Evolutionary conservation across 1,140 invertebrate genomes (phyloP).

Genomic region (Thaumatotibia leucotreta): DNA sequence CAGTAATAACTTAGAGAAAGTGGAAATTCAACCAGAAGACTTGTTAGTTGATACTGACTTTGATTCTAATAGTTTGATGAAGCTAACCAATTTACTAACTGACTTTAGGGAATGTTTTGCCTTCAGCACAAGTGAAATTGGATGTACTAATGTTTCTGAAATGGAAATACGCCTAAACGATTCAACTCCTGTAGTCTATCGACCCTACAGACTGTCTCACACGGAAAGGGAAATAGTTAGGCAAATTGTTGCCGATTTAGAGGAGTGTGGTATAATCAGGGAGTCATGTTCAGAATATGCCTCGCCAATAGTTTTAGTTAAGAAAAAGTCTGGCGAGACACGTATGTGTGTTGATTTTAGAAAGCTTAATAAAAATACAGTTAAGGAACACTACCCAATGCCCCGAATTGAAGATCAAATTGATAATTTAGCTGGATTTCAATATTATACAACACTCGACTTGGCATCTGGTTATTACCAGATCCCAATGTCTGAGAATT

Average conservation of each 20-base stretch:
- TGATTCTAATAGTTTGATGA: neutral
- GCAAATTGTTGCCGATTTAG: neutral
- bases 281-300: constrained; percentile 37
- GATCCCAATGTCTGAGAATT: too few relatives aligned
- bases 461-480: too few relatives aligned
- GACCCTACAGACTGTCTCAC: constrained; percentile 22
- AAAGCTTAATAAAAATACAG: neutral
- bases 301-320: constrained; percentile 29
- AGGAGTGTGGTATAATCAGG: constrained; percentile 40
- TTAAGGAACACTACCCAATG: neutral
- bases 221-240: constrained; percentile 7
- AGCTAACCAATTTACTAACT: constrained; percentile 6
- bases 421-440: neutral
- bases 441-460: neutral
- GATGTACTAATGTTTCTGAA: constrained; percentile 14
- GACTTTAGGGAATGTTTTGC: constrained; percentile 31
- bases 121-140: constrained; percentile 23
- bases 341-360: constrained; percentile 46
- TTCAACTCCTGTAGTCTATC: constrained; percentile 24
- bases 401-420: neutral
- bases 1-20: neutral
- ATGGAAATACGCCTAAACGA: constrained; percentile 30
- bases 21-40: neutral
- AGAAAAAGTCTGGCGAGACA: constrained; percentile 30
- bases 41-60: neutral